Base-by-base conservation (phyloP, 2,888 invertebrate species). In the Frankliniella intonsa region DNA sequence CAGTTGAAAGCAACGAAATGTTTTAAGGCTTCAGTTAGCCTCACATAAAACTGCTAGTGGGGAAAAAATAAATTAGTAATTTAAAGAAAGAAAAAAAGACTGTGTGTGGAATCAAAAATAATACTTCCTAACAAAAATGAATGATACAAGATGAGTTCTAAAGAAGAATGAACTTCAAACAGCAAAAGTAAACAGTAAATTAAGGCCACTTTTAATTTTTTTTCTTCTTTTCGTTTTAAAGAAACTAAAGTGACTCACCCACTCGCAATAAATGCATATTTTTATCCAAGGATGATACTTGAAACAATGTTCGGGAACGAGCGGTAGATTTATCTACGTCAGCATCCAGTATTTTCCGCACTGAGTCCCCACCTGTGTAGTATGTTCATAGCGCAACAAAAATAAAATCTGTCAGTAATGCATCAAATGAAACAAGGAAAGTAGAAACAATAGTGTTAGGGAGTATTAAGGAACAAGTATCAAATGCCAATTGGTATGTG, bases 341-440 rank as follows among this genome's bases (percentile, higher is more conserved):
- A 55, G 25, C n/a, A 25, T 25, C 69, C 25, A 22, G 22, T 25
- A 25, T 25, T 22, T 25, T 76, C 25, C 69, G n/a, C 25, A 76
- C 12, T 12, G 69, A 76, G 69, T 76, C 69, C 69, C 69, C 69
- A 76, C 22, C 69, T 76, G 69, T 76, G 69, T 25, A 76, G 25
- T 69, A 22, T 76, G 69, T 12, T 25, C 22, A 38, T 38, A 25
- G 69, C 69, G 69, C 69, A 22, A 69, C 19, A 22, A 69, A 69
- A 19, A 69, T 25, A 62, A 62, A 62, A 76, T 25, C 22, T 12
- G 25, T 11, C 11, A 76, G 12, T 76, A 76, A 76, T 12, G 25
- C 22, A 62, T 69, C 19, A 25, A 76, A 62, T 69, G 22, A 25
- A 76, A 76, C 22, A 25, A 76, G 5, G 69, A 25, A 1, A 3